phyloP scores from a whole-genome alignment of 2,797 vertebrate genomes.

The Limosa lapponica region DNA sequence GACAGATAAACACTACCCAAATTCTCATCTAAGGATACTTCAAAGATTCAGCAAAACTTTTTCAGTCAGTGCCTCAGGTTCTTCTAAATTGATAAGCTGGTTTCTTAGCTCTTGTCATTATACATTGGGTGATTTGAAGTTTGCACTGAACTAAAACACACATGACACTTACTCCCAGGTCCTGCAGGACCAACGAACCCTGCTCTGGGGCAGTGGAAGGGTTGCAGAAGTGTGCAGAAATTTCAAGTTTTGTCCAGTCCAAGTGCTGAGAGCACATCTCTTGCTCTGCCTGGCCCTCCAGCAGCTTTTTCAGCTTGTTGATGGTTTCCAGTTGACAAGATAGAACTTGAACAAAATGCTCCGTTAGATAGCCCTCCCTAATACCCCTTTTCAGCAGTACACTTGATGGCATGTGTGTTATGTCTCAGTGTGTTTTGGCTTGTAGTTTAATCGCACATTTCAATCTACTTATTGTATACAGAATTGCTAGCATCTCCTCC shows the following conservation, averaged over 20 bases:
- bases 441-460: background rate
- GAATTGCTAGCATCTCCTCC: background rate
- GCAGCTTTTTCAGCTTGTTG: background rate
- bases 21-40: background rate
- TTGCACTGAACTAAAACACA: background rate
- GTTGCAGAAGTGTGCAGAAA: background rate
- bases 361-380: background rate
- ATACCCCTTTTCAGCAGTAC: background rate
- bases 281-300: fast-evolving
- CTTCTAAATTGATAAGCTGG: background rate
- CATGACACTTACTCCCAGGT: background rate
- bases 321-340: background rate
- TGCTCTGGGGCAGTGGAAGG: background rate
- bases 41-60: background rate
- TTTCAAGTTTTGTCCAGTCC: background rate
- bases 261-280: background rate
- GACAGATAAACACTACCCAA: background rate
- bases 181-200: background rate
- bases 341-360: background rate
- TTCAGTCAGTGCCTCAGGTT: background rate
- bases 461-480: background rate
- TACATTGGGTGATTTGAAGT: background rate
- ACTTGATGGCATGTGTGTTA: background rate
- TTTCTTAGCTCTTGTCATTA: background rate
- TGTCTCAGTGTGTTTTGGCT: background rate